Evolutionary conservation across 2,113 vertebrate species (phyloP).

Genomic region (Microtus richardsoni): DNA sequence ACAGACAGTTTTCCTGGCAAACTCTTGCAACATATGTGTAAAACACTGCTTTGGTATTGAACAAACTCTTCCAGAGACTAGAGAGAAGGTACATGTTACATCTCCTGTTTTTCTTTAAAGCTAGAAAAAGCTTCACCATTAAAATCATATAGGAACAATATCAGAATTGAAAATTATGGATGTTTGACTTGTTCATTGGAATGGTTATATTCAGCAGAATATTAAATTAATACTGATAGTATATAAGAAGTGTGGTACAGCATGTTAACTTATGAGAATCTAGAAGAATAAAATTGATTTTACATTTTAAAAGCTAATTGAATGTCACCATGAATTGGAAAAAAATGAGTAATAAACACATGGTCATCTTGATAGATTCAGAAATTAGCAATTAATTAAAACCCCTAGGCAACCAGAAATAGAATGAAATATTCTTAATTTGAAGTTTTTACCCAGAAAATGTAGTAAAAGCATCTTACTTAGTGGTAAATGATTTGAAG

Average conservation of each 20-base stretch:
- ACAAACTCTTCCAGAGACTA: not conserved
- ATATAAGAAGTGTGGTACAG: not conserved
- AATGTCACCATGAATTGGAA: not conserved
- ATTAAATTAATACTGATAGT: not conserved
- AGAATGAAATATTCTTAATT: not conserved
- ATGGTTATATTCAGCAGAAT: not conserved
- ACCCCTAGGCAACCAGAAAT: not conserved
- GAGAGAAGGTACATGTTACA: not conserved
- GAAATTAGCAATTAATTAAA: not conserved
- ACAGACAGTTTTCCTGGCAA: not conserved
- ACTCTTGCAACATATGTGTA: not conserved
- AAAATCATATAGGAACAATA: too few species aligned
- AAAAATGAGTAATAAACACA: not conserved
- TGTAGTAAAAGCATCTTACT: not conserved
- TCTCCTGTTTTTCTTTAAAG: not conserved
- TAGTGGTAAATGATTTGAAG: not conserved
- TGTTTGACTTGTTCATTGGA: not conserved
- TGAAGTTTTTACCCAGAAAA: not conserved
- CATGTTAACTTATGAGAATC: not conserved
- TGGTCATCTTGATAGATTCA: not conserved
- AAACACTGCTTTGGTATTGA: not conserved
- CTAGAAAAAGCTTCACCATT: not conserved
- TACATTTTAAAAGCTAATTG: not conserved
- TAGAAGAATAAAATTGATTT: not conserved
- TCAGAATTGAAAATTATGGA: not conserved